These are phyloP conservation scores for Pardosa pseudoannulata DNA, from an alignment of 2,888 invertebrate genomes.

Conservation along the genomic window DNA sequence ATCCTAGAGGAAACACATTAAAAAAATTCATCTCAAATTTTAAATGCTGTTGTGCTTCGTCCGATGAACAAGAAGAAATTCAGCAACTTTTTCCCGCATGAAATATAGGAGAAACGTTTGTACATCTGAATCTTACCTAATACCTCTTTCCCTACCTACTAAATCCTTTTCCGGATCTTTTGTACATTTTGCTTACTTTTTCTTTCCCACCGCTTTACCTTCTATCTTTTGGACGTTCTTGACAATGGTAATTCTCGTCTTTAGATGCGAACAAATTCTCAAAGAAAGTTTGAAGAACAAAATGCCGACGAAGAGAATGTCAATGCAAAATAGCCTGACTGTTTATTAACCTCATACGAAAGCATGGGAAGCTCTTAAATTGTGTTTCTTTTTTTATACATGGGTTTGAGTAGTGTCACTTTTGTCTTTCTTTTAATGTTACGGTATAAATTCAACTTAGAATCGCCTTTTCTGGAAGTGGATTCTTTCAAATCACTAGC, in stretches of 20 bases:
- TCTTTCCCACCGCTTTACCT: slow-evolving; percentile 12
- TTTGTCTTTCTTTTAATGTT: slow-evolving; percentile 38
- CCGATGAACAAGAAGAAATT: slow-evolving; percentile 18
- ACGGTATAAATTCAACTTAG: slow-evolving; percentile 40
- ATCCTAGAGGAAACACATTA: neutral
- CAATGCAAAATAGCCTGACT: slow-evolving; percentile 52
- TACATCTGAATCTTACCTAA: slow-evolving; percentile 41
- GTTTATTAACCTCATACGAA: slow-evolving; percentile 57
- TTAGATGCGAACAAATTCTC: slow-evolving; percentile 42
- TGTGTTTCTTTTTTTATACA: slow-evolving; percentile 29
- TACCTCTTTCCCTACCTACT: slow-evolving; percentile 33
- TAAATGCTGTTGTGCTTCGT: neutral
- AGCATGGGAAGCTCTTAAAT: slow-evolving; percentile 32
- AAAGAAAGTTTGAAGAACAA: slow-evolving; percentile 38
- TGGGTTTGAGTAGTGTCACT: slow-evolving; percentile 26
- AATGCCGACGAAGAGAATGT: slow-evolving; percentile 31
- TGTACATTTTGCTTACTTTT: slow-evolving; percentile 39
- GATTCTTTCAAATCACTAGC: neutral
- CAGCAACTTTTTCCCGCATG: slow-evolving; percentile 14
- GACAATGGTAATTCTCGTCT: slow-evolving; percentile 67
- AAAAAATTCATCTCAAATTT: slow-evolving; percentile 21
- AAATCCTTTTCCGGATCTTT: slow-evolving; percentile 40
- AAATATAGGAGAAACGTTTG: slow-evolving; percentile 30
- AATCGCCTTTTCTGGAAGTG: neutral
- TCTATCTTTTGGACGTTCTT: slow-evolving; percentile 26